Evolutionary conservation across 2,888 invertebrate genomes (phyloP), one percentile per base, ranked within the genome.

Genomic region (Hesperia comma): DNA sequence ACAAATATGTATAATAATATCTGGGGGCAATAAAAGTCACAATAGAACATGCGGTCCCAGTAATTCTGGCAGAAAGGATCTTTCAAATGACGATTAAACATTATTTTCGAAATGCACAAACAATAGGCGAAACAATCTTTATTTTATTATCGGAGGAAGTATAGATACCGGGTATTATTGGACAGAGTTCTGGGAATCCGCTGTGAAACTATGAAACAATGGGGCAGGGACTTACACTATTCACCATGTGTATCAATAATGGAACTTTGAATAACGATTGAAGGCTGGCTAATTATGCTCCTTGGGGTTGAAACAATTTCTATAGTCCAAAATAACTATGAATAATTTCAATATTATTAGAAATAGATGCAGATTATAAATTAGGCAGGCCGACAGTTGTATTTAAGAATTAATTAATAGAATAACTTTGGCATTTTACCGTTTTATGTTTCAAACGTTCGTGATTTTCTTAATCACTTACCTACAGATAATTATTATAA

Each of bases 61-160:
- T 74, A 76, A 77, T 77, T 72, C 79, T 71, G 67, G 75, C 81
- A 84, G 84, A 86, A 83, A 76, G 69, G 71, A 70, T 78, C 79
- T 78, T 82, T 80, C 75, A 75, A 86, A 85, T 86, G 77, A 86
- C 84, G 86, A 90, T 90, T 87, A 90, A 84, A 89, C 88, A 86
- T 86, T 82, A 87, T 88, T 87, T 89, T 83, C 78, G 80, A 81
- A 75, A 74, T 77, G 75, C 77, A 76, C 86, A 87, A 86, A 92
- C 90, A 92, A 91, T 86, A 75, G 84, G 67, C 71, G 73, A 79
- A 74, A 78, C 83, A 84, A 80, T 85, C 81, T 87, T 90, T 77
- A 74, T 74, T 81, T 80, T 88, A 88, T 78, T 87, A 90, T 90
- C 90, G 75, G 78, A 87, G 90, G 92, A 91, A 90, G 85, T 89